Conservation (phyloP, 2,113 vertebrate species). For the Reinhardtius hippoglossoides region DNA sequence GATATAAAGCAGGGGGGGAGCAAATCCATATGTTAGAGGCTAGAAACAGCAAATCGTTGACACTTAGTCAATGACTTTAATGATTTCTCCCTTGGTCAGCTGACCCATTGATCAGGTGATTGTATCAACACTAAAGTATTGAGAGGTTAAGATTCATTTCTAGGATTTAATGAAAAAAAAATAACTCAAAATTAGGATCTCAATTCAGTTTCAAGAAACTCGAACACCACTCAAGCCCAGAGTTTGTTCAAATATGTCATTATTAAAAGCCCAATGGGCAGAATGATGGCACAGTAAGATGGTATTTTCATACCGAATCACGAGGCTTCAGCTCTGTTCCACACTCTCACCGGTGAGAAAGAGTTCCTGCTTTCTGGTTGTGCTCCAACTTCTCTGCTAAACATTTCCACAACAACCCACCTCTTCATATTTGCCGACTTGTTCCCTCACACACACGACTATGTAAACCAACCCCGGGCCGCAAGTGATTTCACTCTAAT, state of each 20-base stretch:
- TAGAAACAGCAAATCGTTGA: neutral
- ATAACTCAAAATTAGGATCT: too few species aligned
- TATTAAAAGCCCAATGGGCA: neutral
- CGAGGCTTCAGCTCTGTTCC: conserved; percentile 18
- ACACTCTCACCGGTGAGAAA: conserved; percentile 7
- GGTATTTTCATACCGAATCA: conserved; percentile 7
- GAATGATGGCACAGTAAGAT: neutral
- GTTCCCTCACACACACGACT: neutral
- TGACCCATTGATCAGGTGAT: neutral
- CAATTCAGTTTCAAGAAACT: too few species aligned
- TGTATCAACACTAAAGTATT: neutral
- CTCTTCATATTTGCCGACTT: neutral
- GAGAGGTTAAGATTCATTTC: neutral
- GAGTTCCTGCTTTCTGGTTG: conserved; percentile 18
- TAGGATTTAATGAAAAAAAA: too few species aligned
- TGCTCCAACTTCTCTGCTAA: conserved; percentile 9
- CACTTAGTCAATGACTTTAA: neutral
- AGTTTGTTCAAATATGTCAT: conserved; percentile 24
- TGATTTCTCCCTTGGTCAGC: neutral
- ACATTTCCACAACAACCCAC: conserved; percentile 23
- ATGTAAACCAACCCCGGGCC: neutral
- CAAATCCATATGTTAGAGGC: neutral
- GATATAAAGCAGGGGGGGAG: neutral
- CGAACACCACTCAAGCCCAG: neutral
- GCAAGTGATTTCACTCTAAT: neutral